These are phyloP conservation scores for Meteorus sp. DNA, from an alignment of 1,140 invertebrate genomes.

Conservation along the genomic window DNA sequence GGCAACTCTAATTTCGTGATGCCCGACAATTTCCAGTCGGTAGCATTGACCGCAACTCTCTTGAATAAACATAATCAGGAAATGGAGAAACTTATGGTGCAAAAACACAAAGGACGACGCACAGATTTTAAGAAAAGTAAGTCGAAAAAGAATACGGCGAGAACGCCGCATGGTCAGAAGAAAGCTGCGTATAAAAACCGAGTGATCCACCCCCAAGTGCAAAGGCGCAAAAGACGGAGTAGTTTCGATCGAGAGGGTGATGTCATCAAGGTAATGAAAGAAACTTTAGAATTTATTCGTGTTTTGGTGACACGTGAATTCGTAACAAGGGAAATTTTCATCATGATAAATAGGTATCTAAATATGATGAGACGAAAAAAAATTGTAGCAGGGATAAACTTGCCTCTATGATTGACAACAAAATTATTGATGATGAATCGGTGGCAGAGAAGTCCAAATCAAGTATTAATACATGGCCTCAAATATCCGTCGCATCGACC, in stretches of 20 bases:
- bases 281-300: neutral
- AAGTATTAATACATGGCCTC: conserved; percentile 64
- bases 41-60: conserved; percentile 68
- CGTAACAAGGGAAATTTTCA: neutral
- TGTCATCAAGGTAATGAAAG: conserved; percentile 34
- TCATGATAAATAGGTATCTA: conserved; percentile 32
- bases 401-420: conserved; percentile 24
- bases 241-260: conserved; percentile 40
- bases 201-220: conserved; percentile 19
- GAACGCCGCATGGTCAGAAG: conserved; percentile 35
- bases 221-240: conserved; percentile 42
- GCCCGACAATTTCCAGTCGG: conserved; percentile 53
- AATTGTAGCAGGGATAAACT: conserved; percentile 21
- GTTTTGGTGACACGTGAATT: neutral
- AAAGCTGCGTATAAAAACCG: neutral
- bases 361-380: conserved; percentile 33
- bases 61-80: conserved; percentile 73
- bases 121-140: conserved; percentile 58
- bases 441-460: conserved; percentile 33
- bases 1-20: conserved; percentile 31
- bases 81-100: conserved; percentile 77
- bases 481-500: conserved; percentile 62
- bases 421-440: conserved; percentile 30
- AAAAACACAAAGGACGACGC: conserved; percentile 68
- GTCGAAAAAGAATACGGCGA: conserved; percentile 50